Evolutionary conservation across 2,113 vertebrate species (phyloP).

Genomic region (Actenoides lindsayi): DNA sequence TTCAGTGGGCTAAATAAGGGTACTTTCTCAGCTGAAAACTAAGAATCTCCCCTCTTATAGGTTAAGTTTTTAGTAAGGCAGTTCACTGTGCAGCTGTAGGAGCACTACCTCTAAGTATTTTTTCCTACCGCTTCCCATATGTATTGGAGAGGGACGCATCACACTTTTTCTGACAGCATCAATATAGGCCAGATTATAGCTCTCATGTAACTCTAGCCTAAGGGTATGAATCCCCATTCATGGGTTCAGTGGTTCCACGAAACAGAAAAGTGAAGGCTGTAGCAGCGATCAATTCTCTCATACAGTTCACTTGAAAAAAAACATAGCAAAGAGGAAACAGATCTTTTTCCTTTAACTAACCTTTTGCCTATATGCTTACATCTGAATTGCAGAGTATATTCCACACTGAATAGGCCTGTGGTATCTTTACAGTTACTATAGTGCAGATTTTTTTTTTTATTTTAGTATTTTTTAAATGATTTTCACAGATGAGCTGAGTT

Average conservation of each 20-base stretch:
- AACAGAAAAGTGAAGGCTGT: background rate
- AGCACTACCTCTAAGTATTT: background rate
- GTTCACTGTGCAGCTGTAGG: background rate
- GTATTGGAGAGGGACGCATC: background rate
- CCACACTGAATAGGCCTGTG: background rate
- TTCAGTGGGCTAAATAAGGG: background rate
- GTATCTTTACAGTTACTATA: background rate
- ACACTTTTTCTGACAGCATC: background rate
- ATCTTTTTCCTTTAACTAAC: background rate
- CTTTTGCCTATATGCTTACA: background rate
- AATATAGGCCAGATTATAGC: background rate
- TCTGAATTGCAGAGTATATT: background rate
- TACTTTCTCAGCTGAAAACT: background rate
- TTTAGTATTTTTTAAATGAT: background rate
- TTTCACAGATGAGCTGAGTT: constrained; percentile 87
- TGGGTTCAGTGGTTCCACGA: background rate
- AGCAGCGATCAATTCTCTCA: background rate
- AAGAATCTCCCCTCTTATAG: background rate
- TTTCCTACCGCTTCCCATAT: background rate
- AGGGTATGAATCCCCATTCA: background rate
- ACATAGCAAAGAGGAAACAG: background rate
- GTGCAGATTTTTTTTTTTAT: background rate
- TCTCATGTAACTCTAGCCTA: background rate
- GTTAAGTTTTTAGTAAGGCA: background rate
- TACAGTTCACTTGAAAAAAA: background rate